Conservation (phyloP, 2,888 invertebrate genomes). For the Physocephala rufipes region DNA sequence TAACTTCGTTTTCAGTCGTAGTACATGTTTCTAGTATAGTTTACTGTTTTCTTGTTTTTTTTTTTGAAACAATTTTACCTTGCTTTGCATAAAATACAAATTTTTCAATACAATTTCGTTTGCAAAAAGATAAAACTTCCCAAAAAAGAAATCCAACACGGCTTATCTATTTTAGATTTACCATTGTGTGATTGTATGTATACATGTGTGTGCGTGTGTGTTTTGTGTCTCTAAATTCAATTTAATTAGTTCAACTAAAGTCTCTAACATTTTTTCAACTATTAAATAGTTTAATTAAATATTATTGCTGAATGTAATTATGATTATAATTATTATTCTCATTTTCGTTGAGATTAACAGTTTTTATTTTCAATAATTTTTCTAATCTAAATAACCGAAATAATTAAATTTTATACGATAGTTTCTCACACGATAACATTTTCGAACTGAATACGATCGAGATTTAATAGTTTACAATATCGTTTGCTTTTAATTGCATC, state of each 20-base stretch:
- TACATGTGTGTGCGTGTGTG: neutral
- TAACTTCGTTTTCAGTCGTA: constrained; percentile 15
- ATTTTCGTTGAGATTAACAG: neutral
- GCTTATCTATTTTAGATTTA: no score
- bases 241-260: constrained; percentile 12
- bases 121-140: no score
- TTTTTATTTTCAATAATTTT: neutral
- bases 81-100: no score
- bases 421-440: no score
- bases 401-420: neutral
- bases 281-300: constrained; percentile 16
- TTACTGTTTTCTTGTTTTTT: no score
- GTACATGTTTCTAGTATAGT: neutral
- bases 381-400: neutral
- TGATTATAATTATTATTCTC: no score
- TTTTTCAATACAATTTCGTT: no score
- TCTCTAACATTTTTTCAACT: neutral
- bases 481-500: neutral
- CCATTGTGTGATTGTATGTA: no score
- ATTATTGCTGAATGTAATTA: neutral
- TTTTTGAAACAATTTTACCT: no score
- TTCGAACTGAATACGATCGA: no score
- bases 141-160: neutral
- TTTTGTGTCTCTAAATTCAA: neutral
- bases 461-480: neutral